These are phyloP conservation scores for Acanthosepion esculentum DNA, from an alignment of 2,888 invertebrate genomes.

Conservation along the genomic window DNA sequence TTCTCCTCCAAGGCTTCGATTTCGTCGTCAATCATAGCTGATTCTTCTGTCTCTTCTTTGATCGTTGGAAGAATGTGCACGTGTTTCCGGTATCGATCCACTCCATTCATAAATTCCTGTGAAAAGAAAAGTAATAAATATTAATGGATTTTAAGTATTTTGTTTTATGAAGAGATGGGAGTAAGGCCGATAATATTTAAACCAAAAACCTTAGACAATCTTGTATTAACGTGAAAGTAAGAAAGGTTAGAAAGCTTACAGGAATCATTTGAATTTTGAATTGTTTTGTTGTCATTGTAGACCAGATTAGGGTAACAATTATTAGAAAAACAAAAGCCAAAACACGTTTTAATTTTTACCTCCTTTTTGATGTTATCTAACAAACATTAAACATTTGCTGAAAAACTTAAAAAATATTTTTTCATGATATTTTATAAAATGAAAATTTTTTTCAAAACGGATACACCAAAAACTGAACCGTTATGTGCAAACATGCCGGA, in stretches of 20 bases:
- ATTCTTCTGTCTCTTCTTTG: constrained; percentile 63
- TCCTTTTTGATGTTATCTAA: too few relatives aligned
- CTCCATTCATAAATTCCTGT: constrained; percentile 69
- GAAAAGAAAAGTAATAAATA: constrained; percentile 11
- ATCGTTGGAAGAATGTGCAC: constrained; percentile 68
- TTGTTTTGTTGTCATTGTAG: too few relatives aligned
- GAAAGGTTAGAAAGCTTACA: too few relatives aligned
- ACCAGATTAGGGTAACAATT: too few relatives aligned
- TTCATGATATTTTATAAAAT: too few relatives aligned
- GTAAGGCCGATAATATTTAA: neutral
- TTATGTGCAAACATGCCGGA: neutral
- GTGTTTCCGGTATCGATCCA: constrained; percentile 66
- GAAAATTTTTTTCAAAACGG: too few relatives aligned
- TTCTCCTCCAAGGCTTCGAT: constrained; percentile 68
- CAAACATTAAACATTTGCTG: too few relatives aligned
- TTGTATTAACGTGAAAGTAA: too few relatives aligned
- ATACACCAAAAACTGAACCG: neutral
- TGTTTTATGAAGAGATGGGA: neutral
- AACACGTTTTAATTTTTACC: too few relatives aligned
- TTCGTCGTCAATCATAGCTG: constrained; percentile 66
- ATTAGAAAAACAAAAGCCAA: too few relatives aligned
- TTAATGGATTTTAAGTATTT: neutral
- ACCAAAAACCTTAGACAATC: neutral
- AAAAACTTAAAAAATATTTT: too few relatives aligned
- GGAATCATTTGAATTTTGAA: too few relatives aligned